A percentile compares a stretch with the other conserved stretches of the same genome.
These are phyloP conservation scores for Nettapus auritus DNA, from an alignment of 2,113 vertebrate genomes.

Conservation along the genomic window DNA sequence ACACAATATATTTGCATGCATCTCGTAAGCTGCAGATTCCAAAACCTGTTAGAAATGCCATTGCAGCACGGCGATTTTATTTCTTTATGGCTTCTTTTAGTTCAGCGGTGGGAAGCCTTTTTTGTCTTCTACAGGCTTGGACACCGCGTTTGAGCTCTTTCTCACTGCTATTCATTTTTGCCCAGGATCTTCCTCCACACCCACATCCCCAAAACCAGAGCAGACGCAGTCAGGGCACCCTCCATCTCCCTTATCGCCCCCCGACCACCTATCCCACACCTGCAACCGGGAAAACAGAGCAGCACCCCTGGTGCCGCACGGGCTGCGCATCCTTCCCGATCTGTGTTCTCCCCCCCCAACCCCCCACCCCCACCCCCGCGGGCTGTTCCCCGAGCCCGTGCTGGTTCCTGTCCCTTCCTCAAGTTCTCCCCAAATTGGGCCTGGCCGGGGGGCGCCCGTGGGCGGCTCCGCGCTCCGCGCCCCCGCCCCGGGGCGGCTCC, in stretches of 20 bases:
- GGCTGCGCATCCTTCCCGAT: not conserved
- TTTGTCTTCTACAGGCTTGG: not conserved
- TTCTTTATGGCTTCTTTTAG: not conserved
- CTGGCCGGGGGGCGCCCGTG: not conserved
- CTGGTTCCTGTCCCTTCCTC: not conserved
- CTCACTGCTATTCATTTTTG: not conserved
- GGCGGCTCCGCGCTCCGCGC: not conserved
- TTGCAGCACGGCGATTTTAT: not conserved
- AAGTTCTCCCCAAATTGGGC: rapidly evolving
- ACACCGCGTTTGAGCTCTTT: not conserved
- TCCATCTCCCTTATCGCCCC: not conserved
- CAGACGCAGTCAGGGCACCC: not conserved
- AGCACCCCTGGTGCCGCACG: not conserved
- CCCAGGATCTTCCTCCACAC: not conserved
- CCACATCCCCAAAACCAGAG: not conserved
- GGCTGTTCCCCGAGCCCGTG: rapidly evolving
- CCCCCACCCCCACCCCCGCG: not conserved
- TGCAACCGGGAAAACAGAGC: not conserved
- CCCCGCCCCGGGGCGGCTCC: not conserved
- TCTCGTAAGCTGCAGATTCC: not conserved
- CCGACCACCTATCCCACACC: not conserved
- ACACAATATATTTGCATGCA: not conserved
- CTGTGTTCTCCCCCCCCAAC: not conserved
- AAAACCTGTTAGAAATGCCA: not conserved
- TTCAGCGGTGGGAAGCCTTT: not conserved